Conservation (phyloP, 2,113 vertebrate genomes). For the Recurvirostra avosetta region DNA sequence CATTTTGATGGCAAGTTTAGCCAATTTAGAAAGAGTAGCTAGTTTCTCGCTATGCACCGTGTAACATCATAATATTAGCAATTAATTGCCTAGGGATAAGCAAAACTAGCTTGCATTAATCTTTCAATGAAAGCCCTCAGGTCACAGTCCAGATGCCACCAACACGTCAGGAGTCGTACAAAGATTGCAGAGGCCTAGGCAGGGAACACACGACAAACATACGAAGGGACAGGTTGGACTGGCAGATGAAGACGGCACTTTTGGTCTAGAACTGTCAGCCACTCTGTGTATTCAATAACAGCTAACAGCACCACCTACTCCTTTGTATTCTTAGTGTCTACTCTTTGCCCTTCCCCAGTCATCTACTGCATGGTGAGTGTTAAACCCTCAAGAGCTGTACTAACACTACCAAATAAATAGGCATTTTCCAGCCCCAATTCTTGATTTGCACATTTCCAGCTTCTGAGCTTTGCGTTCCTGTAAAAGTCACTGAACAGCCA, state of each 20-base stretch:
- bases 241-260: not conserved
- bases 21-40: not conserved
- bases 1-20: not conserved
- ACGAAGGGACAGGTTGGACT: not conserved
- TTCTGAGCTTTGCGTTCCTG: not conserved
- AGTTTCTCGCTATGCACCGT: not conserved
- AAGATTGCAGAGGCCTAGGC: not conserved
- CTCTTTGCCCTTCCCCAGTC: not conserved
- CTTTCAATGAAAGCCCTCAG: not conserved
- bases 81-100: not conserved
- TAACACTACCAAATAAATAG: not conserved
- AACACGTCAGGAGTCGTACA: rapidly evolving
- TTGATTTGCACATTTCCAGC: not conserved
- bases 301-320: not conserved
- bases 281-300: not conserved
- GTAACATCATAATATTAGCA: not conserved
- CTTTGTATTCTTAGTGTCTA: not conserved
- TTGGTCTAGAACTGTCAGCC: not conserved
- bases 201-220: rapidly evolving
- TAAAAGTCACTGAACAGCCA: not conserved
- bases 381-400: not conserved
- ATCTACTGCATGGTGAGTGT: rapidly evolving
- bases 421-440: not conserved
- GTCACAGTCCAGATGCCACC: not conserved
- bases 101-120: not conserved